phyloP scores from a whole-genome alignment of 2,113 vertebrate genomes.

The Clarias gariepinus region DNA sequence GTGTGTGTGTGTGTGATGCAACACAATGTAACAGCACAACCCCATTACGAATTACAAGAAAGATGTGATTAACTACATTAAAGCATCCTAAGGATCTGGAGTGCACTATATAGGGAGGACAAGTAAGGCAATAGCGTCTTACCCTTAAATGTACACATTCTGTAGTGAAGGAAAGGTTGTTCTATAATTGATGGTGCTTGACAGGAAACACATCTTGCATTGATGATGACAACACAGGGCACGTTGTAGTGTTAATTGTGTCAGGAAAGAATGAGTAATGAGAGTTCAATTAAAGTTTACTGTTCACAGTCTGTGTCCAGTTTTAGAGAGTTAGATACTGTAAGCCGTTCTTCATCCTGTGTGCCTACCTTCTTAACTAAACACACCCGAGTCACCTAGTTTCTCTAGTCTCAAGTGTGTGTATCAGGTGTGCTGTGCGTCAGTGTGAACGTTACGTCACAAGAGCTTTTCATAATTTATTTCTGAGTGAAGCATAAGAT shows the following conservation, averaged over 20 bases:
- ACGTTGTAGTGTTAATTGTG: too few relatives aligned
- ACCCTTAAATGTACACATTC: not conserved
- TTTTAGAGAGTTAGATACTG: not conserved
- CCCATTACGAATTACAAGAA: not conserved
- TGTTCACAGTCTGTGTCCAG: not conserved
- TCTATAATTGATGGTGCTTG: not conserved
- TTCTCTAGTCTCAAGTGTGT: not conserved
- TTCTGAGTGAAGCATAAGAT: not conserved
- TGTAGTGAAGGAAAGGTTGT: not conserved
- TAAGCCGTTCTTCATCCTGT: not conserved
- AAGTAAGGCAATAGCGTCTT: not conserved
- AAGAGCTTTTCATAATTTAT: not conserved
- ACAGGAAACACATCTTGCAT: too few relatives aligned
- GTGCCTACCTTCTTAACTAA: not conserved
- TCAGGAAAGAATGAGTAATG: too few relatives aligned
- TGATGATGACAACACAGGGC: too few relatives aligned
- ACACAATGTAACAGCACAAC: conserved; percentile 14
- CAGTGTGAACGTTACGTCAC: not conserved
- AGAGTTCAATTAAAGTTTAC: not conserved
- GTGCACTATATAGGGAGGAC: not conserved
- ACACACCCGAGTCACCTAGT: not conserved
- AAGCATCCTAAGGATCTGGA: not conserved
- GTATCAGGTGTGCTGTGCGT: not conserved
- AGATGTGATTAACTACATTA: not conserved
- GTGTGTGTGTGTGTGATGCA: conserved; percentile 28